These are phyloP conservation scores for Dione vanillae DNA, from an alignment of 2,888 invertebrate species.

Conservation along the genomic window DNA sequence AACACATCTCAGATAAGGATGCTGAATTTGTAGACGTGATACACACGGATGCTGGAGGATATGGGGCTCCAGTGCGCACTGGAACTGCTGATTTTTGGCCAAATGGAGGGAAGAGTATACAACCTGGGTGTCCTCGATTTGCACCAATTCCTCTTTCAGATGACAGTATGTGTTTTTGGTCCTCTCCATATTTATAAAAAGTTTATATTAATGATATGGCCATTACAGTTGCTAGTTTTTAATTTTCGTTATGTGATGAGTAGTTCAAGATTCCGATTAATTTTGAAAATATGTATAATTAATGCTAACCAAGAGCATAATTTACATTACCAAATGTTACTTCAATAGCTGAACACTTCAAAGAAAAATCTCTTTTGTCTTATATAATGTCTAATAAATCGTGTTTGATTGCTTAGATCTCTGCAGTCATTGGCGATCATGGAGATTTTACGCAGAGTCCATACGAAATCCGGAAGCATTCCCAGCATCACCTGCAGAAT, in stretches of 20 bases:
- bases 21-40: conserved; percentile 87
- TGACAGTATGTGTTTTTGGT: conserved; percentile 66
- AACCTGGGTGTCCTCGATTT: conserved; percentile 84
- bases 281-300: no score
- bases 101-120: conserved; percentile 84
- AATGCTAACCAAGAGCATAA: no score
- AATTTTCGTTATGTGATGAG: no score
- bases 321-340: no score
- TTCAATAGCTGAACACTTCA: no score
- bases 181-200: neutral
- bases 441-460: conserved; percentile 86
- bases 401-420: conserved; percentile 64
- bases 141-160: conserved; percentile 80
- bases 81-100: conserved; percentile 87
- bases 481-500: conserved; percentile 82
- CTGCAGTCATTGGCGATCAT: conserved; percentile 86
- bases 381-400: no score
- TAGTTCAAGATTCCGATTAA: no score
- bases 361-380: no score
- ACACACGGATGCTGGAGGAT: conserved; percentile 87
- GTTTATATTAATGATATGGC: neutral
- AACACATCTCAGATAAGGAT: conserved; percentile 79
- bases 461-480: conserved; percentile 79
- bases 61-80: conserved; percentile 84
- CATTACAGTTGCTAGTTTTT: neutral